Evolutionary conservation across 2,113 vertebrate species (phyloP).

Genomic region (Crotalus tigris): DNA sequence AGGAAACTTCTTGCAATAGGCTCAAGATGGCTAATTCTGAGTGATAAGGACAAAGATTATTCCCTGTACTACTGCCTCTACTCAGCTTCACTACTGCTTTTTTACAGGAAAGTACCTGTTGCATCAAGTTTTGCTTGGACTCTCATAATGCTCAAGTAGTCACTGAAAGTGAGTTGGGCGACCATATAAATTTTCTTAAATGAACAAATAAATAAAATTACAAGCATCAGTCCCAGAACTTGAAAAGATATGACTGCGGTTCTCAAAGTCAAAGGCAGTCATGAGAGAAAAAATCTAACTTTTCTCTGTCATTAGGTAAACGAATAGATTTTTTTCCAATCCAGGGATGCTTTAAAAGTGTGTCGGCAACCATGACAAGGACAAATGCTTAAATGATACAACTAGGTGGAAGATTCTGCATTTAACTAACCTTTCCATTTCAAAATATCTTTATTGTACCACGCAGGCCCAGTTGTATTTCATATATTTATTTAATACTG

Average conservation of each 20-base stretch:
- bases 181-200: not conserved
- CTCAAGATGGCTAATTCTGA: not conserved
- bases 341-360: not conserved
- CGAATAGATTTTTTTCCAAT: not conserved
- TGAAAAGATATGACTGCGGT: not conserved
- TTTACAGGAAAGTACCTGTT: not conserved
- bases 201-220: not conserved
- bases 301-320: not conserved
- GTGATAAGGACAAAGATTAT: not conserved
- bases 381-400: not conserved
- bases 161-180: not conserved
- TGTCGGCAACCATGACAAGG: not conserved
- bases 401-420: not conserved
- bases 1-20: not conserved
- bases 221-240: not conserved
- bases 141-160: not conserved
- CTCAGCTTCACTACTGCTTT: not conserved
- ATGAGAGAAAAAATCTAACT: not conserved
- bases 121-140: not conserved
- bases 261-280: not conserved
- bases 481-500: conserved; percentile 16
- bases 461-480: not conserved
- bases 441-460: not conserved
- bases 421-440: not conserved
- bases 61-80: not conserved